Evolutionary conservation across 2,888 invertebrate species (phyloP).

Genomic region (Spilarctia lutea): DNA sequence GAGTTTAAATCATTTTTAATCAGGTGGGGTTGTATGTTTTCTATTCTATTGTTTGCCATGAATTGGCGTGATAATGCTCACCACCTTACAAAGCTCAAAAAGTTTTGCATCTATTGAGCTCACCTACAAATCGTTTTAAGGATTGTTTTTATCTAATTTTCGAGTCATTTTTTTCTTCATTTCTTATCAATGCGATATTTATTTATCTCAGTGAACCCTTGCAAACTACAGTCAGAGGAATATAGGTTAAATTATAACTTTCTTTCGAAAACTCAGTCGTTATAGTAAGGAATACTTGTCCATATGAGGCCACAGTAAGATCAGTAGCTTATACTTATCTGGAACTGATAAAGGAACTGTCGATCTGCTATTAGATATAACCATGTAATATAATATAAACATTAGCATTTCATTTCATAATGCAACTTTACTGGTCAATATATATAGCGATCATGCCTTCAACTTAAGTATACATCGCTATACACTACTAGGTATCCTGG

Average conservation of each 20-base stretch:
- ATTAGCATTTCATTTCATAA: not conserved
- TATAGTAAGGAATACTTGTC: not conserved
- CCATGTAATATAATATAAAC: not conserved
- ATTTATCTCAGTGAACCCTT: not conserved
- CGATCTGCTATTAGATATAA: not conserved
- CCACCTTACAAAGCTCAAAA: not conserved
- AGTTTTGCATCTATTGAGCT: too few relatives aligned
- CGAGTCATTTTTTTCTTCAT: too few relatives aligned
- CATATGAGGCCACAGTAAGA: not conserved
- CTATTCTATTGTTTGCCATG: too few relatives aligned
- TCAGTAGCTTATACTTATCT: not conserved
- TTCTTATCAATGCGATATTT: too few relatives aligned
- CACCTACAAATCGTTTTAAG: too few relatives aligned
- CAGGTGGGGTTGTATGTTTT: not conserved
- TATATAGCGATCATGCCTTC: not conserved
- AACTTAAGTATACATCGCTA: not conserved
- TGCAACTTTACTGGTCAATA: not conserved
- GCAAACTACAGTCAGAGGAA: not conserved
- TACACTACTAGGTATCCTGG: too few relatives aligned
- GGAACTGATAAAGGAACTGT: not conserved
- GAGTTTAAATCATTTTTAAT: not conserved
- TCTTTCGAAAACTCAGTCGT: not conserved
- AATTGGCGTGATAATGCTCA: not conserved
- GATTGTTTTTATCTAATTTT: too few relatives aligned
- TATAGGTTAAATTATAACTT: not conserved